These are phyloP conservation scores for Melanerpes aurifrons DNA, from an alignment of 2,113 vertebrate genomes.

Conservation along the genomic window DNA sequence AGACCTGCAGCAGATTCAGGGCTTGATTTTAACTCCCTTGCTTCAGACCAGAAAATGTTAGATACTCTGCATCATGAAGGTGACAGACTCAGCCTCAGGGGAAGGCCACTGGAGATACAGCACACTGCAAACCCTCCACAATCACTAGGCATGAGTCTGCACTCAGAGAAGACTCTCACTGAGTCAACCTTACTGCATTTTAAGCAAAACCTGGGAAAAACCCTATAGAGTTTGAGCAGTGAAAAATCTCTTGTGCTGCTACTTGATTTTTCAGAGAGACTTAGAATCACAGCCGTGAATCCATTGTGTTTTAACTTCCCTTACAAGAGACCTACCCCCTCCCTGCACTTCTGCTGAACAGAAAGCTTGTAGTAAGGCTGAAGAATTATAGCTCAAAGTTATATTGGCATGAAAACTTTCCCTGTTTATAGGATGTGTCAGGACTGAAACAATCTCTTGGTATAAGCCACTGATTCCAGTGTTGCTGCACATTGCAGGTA, in stretches of 20 bases:
- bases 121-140: neutral
- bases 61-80: neutral
- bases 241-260: neutral
- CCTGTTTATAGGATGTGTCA: neutral
- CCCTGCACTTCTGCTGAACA: neutral
- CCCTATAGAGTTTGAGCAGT: neutral
- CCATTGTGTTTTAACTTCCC: neutral
- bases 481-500: neutral
- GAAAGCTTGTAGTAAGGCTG: neutral
- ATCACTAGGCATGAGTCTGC: neutral
- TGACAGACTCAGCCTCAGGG: neutral
- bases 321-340: neutral
- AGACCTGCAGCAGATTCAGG: constrained; percentile 54
- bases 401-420: neutral
- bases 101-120: neutral
- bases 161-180: neutral
- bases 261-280: neutral
- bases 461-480: neutral
- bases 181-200: neutral
- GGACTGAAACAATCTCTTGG: neutral
- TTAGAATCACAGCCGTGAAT: neutral
- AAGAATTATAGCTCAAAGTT: neutral
- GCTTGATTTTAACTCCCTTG: neutral
- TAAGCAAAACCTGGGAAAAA: neutral
- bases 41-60: constrained; percentile 15